Conservation (phyloP, 2,797 vertebrate genomes). For the Epinephelus coioides region DNA sequence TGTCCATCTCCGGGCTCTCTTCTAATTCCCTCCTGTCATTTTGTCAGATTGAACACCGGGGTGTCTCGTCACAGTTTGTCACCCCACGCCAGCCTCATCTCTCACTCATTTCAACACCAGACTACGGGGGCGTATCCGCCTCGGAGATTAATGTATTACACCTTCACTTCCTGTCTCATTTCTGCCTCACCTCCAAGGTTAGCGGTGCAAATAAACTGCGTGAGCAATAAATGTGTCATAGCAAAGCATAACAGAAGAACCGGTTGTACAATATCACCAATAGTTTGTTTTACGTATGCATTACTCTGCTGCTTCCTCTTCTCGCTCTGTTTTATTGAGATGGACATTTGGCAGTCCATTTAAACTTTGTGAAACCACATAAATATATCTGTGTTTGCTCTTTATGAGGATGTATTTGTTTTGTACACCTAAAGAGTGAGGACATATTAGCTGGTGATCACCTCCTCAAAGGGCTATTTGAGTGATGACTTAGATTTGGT, state of each 20-base stretch:
- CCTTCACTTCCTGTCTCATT: conserved; percentile 32
- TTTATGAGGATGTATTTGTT: no score
- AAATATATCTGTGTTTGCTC: no score
- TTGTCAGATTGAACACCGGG: conserved; percentile 62
- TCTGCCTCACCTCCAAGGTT: conserved; percentile 34
- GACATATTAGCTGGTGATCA: no score
- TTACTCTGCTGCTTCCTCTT: no score
- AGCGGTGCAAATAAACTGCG: neutral
- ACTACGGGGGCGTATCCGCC: conserved; percentile 11
- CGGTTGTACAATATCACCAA: neutral
- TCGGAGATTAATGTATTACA: conserved; percentile 50
- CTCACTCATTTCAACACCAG: conserved; percentile 59
- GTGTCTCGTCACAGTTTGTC: conserved; percentile 65
- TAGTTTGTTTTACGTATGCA: neutral
- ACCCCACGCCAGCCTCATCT: conserved; percentile 39
- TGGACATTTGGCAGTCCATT: no score
- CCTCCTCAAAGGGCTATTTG: no score
- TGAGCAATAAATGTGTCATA: neutral
- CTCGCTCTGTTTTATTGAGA: no score
- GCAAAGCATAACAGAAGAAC: neutral
- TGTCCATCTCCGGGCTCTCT: conserved; percentile 47
- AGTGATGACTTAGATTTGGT: no score
- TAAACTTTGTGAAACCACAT: no score
- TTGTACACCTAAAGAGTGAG: no score
- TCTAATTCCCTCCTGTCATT: conserved; percentile 61